Evolutionary conservation across 2,888 invertebrate species (phyloP).

Genomic region (Lacanobia wlatinum): DNA sequence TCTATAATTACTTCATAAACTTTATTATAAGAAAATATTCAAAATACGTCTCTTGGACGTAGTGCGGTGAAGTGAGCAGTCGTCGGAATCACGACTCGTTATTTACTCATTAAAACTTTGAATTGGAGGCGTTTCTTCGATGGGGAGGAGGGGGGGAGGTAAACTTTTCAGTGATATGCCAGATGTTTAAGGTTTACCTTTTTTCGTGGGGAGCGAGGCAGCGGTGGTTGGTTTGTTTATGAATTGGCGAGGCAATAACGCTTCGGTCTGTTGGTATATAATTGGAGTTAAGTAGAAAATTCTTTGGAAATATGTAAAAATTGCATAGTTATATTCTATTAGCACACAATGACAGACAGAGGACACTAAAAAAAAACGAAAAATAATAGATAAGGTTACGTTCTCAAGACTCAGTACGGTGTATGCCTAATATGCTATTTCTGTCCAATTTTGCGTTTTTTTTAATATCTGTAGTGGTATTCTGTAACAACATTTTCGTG

Average conservation of each 20-base stretch:
- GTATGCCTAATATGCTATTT: too few species aligned
- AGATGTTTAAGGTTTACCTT: conserved; percentile 75
- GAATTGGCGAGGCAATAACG: neutral
- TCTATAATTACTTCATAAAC: conserved; percentile 64
- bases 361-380: too few species aligned
- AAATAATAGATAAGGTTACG: too few species aligned
- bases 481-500: too few species aligned
- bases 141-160: conserved; percentile 71
- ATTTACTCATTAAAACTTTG: conserved; percentile 89
- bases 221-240: too few species aligned
- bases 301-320: too few species aligned
- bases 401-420: too few species aligned
- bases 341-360: too few species aligned
- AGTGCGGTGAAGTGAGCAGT: conserved; percentile 80
- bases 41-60: conserved; percentile 59
- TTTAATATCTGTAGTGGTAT: too few species aligned
- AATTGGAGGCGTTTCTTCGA: conserved; percentile 81
- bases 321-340: too few species aligned
- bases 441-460: neutral
- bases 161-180: conserved; percentile 80
- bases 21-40: conserved; percentile 59
- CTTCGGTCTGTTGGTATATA: too few species aligned
- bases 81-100: conserved; percentile 80
- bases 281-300: too few species aligned
- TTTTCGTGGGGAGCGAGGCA: conserved; percentile 48